Evolutionary conservation across 2,888 invertebrate genomes (phyloP).

Genomic region (Parnassius orleans): DNA sequence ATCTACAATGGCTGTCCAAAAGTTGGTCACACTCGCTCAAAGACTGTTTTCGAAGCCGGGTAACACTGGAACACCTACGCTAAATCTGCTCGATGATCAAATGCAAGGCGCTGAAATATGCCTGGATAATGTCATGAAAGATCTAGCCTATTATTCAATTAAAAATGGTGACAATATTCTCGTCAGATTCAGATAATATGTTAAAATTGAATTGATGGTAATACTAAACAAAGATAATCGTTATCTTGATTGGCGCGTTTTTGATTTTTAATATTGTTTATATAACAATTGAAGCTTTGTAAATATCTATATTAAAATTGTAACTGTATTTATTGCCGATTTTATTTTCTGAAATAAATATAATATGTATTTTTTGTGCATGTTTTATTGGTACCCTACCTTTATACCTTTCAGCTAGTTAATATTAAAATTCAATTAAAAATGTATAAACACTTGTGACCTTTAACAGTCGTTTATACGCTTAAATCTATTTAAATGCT

Average conservation of each 20-base stretch:
- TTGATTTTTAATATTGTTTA: conserved; percentile 36
- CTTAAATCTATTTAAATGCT: neutral
- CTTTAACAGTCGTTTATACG: conserved; percentile 9
- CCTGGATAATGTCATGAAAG: conserved; percentile 91
- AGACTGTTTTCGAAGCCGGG: conserved; percentile 83
- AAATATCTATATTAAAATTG: conserved; percentile 63
- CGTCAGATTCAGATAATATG: conserved; percentile 81
- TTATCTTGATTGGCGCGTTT: conserved; percentile 41
- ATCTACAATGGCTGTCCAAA: conserved; percentile 89
- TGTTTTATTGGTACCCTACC: conserved; percentile 42
- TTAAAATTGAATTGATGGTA: conserved; percentile 36
- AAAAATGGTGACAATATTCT: conserved; percentile 91
- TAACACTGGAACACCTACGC: conserved; percentile 57
- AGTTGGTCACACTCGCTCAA: conserved; percentile 89
- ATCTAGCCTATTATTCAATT: conserved; percentile 90
- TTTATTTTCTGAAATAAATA: conserved; percentile 61
- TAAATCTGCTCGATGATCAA: conserved; percentile 79
- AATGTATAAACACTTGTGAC: conserved; percentile 9
- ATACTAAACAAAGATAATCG: conserved; percentile 33
- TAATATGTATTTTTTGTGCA: conserved; percentile 63
- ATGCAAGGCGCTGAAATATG: conserved; percentile 85
- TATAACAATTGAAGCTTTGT: conserved; percentile 56
- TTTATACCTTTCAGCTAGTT: conserved; percentile 9
- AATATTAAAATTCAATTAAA: neutral
- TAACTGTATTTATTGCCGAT: conserved; percentile 67